phyloP scores from a whole-genome alignment of 2,888 invertebrate species.

The Rugalucina vietnamica region DNA sequence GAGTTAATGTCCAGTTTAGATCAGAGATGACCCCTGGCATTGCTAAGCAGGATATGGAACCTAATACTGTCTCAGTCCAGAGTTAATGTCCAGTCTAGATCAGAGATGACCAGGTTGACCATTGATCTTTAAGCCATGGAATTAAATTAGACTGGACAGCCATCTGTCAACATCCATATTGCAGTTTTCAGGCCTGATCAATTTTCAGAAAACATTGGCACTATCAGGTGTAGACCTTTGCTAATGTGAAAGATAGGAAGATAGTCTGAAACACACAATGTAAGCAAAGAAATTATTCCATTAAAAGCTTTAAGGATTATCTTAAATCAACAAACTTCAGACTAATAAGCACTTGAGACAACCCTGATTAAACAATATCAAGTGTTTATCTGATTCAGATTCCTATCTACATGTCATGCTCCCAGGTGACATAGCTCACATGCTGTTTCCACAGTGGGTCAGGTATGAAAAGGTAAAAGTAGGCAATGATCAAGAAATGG shows the following conservation, averaged over 20 bases:
- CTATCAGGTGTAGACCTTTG: too few species aligned
- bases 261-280: too few species aligned
- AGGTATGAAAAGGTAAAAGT: too few species aligned
- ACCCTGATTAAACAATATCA: conserved; percentile 8
- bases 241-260: too few species aligned
- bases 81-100: background rate
- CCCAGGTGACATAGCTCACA: conserved; percentile 1
- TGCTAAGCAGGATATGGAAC: background rate
- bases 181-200: background rate
- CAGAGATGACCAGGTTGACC: background rate
- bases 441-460: background rate
- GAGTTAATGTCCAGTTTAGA: background rate
- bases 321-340: conserved; percentile 5
- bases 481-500: too few species aligned
- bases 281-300: too few species aligned
- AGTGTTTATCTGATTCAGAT: conserved; percentile 6
- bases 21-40: background rate
- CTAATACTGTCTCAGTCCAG: background rate
- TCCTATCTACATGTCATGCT: conserved; percentile 7
- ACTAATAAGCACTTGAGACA: background rate
- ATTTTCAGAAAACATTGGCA: too few species aligned
- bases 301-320: background rate
- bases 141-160: background rate
- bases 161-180: background rate
- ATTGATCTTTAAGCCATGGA: background rate